phyloP scores from a whole-genome alignment of 2,797 vertebrate genomes.

The Falco berigora region DNA sequence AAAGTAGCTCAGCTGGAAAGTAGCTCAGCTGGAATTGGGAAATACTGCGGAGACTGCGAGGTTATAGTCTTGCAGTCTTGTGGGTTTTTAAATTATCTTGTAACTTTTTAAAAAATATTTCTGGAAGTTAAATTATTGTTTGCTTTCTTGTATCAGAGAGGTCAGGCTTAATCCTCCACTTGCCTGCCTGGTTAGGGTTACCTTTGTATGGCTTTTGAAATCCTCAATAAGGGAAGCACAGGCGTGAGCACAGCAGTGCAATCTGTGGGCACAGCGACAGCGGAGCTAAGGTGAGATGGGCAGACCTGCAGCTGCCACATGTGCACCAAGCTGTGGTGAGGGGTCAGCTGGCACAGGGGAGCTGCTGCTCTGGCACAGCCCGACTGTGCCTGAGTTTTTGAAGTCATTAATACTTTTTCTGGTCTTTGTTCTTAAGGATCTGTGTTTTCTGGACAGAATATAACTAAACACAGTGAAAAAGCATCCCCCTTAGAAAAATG shows the following conservation, averaged over 20 bases:
- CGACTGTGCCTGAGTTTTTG: fast-evolving
- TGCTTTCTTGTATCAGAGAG: neutral
- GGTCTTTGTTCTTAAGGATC: neutral
- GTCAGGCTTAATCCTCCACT: neutral
- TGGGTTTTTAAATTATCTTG: neutral
- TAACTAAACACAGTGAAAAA: too few relatives aligned
- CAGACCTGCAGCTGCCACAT: neutral
- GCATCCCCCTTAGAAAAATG: neutral
- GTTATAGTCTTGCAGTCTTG: neutral
- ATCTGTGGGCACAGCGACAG: fast-evolving
- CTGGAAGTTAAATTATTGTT: neutral
- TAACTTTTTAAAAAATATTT: neutral
- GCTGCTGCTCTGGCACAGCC: fast-evolving
- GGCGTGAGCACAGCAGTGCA: fast-evolving
- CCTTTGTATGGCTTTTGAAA: neutral
- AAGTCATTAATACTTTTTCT: neutral
- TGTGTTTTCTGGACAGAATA: neutral
- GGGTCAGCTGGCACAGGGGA: neutral
- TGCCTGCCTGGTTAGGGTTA: too few relatives aligned
- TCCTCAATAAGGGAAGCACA: neutral
- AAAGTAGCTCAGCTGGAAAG: neutral
- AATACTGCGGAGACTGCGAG: neutral
- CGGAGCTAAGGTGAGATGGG: too few relatives aligned
- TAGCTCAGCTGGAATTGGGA: neutral
- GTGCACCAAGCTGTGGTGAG: fast-evolving